These are phyloP conservation scores for Formica selysi DNA, from an alignment of 1,140 invertebrate genomes.

Conservation along the genomic window DNA sequence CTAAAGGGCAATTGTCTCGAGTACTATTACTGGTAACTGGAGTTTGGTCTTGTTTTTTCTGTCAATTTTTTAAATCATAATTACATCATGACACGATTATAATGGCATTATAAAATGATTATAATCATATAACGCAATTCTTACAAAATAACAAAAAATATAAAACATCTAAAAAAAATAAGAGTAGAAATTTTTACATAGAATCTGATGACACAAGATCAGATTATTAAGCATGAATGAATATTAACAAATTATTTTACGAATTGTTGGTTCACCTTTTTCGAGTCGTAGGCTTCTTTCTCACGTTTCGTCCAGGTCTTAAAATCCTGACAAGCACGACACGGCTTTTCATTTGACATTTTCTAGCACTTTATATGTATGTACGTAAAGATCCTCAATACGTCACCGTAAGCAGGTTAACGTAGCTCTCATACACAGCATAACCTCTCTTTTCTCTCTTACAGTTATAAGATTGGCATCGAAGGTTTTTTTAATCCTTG, in stretches of 20 bases:
- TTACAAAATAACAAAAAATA: not conserved
- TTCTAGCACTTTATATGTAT: not conserved
- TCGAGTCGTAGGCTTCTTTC: conserved; percentile 85
- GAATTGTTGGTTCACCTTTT: conserved; percentile 76
- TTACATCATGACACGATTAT: not conserved
- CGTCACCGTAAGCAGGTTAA: conserved; percentile 5
- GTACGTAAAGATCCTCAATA: not conserved
- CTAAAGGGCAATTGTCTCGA: conserved; percentile 90
- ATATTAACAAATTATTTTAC: not conserved
- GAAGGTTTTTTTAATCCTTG: not conserved
- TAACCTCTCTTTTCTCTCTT: not conserved
- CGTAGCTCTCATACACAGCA: conserved; percentile 2
- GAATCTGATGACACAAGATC: not conserved
- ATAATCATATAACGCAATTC: not conserved
- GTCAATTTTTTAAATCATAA: not conserved
- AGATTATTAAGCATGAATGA: not conserved
- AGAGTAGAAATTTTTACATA: not conserved
- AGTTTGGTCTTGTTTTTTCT: conserved; percentile 57
- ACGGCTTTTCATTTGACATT: conserved; percentile 85
- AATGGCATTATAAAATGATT: too few relatives aligned
- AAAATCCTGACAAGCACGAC: conserved; percentile 91
- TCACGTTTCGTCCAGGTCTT: conserved; percentile 91
- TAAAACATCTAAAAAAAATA: not conserved
- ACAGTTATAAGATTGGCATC: not conserved
- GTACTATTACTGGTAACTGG: conserved; percentile 57